Evolutionary conservation across 2,113 vertebrate species (phyloP), one percentile per base, ranked within the genome.

Genomic region (Peromyscus polionotus): DNA sequence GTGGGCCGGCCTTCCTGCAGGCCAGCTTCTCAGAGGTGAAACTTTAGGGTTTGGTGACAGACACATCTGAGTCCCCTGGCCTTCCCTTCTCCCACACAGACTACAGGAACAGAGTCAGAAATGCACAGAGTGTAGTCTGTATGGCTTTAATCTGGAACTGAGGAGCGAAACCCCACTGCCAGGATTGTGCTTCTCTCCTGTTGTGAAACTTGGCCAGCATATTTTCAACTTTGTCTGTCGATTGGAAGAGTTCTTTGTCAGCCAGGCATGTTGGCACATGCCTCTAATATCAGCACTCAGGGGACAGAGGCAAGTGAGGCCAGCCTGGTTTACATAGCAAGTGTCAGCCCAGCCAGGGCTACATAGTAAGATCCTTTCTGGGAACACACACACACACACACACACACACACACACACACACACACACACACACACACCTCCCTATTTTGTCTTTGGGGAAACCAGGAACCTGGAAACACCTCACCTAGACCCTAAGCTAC

Each of bases 61-160:
- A 48, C 48, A 67, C 3, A 0, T 65, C 28, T 39, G 63, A 42
- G 28, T 7, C 11, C 17, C 13, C 22, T 31, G 45, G 9, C 33
- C 16, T 45, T 33, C 11, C 22, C 17, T 11, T 26, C 73, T 39
- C 31, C 92, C 42, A 75, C 19, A 17, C 12, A 9, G 61, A 26
- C 39, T 26, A 36, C 5, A 26, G 39, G 57, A 75, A 22, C n/a
- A 59, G 51, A 48, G 54, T 33, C 36, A 36, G 13, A 70, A 59
- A 63, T 4, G 19, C 14, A 57, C 1, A 19, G 61, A 51, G 5
- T 0, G 59, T 2, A 14, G 68, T 61, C 5, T 0, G 73, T 4
- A 12, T 28, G 13, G 13, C 75, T n/a, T 84, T 84, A 68, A 45
- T 20, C 54, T 65, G 77, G 61, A 65, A 72, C 20, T 9, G 19